Evolutionary conservation across 2,888 invertebrate species (phyloP).

Genomic region (Xiphydria camelus): DNA sequence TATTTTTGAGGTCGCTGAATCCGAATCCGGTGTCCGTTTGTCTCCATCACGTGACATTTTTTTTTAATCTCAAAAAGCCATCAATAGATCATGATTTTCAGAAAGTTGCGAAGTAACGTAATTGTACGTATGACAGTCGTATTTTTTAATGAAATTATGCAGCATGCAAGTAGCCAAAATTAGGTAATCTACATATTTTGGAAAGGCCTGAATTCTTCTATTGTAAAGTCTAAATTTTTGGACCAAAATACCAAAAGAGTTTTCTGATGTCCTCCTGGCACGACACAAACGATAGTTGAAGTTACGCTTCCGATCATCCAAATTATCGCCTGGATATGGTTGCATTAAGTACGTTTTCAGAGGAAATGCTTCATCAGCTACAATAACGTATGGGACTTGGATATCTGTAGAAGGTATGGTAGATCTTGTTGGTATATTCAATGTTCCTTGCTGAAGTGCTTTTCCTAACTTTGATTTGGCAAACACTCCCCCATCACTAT

Average conservation of each 20-base stretch:
- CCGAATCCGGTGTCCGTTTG: too few relatives aligned
- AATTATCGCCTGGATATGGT: slow-evolving; percentile 17
- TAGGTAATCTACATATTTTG: too few relatives aligned
- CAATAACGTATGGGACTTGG: slow-evolving; percentile 23
- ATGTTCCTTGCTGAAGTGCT: slow-evolving; percentile 13
- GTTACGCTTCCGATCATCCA: slow-evolving; percentile 11
- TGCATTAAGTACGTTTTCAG: slow-evolving; percentile 19
- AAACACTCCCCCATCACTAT: slow-evolving; percentile 29
- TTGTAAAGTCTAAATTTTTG: slow-evolving; percentile 8
- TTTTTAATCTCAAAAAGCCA: too few relatives aligned
- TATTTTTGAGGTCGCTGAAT: too few relatives aligned
- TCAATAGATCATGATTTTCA: too few relatives aligned
- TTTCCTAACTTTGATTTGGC: slow-evolving; percentile 23
- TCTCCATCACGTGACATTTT: too few relatives aligned
- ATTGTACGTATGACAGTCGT: too few relatives aligned
- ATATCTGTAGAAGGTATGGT: slow-evolving; percentile 15
- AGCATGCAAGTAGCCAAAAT: too few relatives aligned
- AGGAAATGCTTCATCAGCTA: slow-evolving; percentile 24
- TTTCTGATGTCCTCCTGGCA: slow-evolving; percentile 13
- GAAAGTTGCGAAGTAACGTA: too few relatives aligned
- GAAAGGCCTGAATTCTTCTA: too few relatives aligned
- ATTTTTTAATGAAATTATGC: too few relatives aligned
- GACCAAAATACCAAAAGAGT: slow-evolving; percentile 8
- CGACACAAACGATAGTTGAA: slow-evolving; percentile 20
- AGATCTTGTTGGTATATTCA: slow-evolving; percentile 21